A percentile compares a stretch with the other conserved stretches of the same genome.
phyloP scores from a whole-genome alignment of 1,140 invertebrate genomes.

The Ridgeia piscesae region DNA sequence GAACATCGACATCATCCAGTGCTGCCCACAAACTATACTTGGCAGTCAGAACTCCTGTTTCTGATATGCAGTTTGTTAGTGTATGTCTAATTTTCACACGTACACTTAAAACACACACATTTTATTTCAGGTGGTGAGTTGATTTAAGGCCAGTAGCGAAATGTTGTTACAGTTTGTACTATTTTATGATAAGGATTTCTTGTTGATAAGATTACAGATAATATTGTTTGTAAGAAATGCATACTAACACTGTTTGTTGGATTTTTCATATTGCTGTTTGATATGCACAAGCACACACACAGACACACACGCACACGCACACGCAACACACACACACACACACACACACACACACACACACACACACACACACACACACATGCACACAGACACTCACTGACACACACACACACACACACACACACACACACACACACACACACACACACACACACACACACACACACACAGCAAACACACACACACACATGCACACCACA shows the following conservation, averaged over 20 bases:
- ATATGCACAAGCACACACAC: not conserved
- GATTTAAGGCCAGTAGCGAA: not conserved
- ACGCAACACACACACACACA: not conserved
- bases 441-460: no score
- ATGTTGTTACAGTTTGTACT: not conserved
- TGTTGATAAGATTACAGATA: constrained; percentile 2
- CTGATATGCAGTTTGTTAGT: no score
- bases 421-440: no score
- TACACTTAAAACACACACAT: not conserved
- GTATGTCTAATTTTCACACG: not conserved
- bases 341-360: not conserved
- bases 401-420: no score
- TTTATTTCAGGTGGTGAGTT: not conserved
- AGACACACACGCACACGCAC: not conserved
- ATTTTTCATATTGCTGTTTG: no score
- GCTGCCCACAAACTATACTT: no score
- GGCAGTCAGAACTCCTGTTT: no score
- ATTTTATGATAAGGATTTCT: not conserved
- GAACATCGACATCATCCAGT: no score
- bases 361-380: not conserved
- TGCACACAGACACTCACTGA: no score
- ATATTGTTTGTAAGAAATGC: constrained; percentile 16
- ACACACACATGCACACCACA: no score
- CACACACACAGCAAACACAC: no score
- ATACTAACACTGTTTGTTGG: not conserved